Conservation (phyloP, 2,797 vertebrate genomes). For the Oryzias dopingdopingensis region DNA sequence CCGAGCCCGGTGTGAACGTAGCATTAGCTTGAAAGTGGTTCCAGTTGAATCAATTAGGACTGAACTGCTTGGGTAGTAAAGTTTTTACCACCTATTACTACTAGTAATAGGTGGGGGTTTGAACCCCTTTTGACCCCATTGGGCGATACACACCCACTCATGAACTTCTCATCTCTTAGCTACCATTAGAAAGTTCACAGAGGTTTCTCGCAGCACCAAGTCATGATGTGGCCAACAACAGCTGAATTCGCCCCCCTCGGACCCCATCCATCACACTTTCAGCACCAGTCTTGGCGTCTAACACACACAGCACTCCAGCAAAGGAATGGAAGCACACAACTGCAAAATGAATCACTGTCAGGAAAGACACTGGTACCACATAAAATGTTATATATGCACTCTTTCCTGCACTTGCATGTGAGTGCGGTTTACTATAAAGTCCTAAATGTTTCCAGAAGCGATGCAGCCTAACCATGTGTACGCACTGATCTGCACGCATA, state of each 20-base stretch:
- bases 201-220: conserved; percentile 20
- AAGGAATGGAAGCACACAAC: conserved; percentile 44
- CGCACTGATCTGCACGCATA: conserved; percentile 27
- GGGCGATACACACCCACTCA: background rate
- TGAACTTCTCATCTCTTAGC: conserved; percentile 4
- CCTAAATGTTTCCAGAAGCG: conserved; percentile 30
- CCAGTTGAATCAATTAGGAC: no score
- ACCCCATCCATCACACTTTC: conserved; percentile 69
- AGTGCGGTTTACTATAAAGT: background rate
- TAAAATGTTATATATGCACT: conserved; percentile 32
- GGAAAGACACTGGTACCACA: conserved; percentile 27
- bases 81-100: no score
- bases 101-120: no score
- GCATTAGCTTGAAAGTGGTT: no score
- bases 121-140: no score
- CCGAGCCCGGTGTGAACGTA: no score
- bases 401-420: conserved; percentile 17
- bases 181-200: conserved; percentile 28
- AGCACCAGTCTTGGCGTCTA: conserved; percentile 54
- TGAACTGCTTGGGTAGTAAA: no score
- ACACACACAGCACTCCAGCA: conserved; percentile 48
- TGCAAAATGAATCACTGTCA: conserved; percentile 49
- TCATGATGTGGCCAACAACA: conserved; percentile 58
- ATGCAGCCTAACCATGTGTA: conserved; percentile 22
- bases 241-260: conserved; percentile 66